Evolutionary conservation across 2,113 vertebrate genomes (phyloP).

Genomic region (Melanerpes formicivorus): DNA sequence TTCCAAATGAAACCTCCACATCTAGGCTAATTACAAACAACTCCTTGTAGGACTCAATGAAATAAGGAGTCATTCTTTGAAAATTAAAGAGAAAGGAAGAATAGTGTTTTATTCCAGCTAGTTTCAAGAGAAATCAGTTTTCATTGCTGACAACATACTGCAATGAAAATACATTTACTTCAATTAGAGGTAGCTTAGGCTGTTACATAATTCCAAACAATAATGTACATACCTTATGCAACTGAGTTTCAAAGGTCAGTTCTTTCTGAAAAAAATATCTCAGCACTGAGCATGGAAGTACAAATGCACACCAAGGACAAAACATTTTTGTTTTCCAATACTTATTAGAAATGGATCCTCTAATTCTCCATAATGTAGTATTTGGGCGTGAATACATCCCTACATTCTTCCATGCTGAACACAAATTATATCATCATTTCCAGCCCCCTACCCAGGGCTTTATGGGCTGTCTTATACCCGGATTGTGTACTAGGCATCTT

Average conservation of each 20-base stretch:
- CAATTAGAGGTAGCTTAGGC: background rate
- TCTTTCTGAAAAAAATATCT: background rate
- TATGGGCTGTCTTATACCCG: background rate
- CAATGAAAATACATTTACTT: background rate
- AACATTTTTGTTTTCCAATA: background rate
- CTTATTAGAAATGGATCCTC: background rate
- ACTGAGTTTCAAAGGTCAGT: background rate
- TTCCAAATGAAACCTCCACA: background rate
- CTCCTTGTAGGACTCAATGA: background rate
- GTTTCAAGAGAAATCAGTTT: background rate
- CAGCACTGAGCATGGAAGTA: background rate
- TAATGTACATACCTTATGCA: background rate
- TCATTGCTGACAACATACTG: background rate
- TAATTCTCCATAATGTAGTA: background rate
- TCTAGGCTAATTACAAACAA: background rate
- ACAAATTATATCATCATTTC: background rate
- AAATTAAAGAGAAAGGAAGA: background rate
- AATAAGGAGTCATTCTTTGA: background rate
- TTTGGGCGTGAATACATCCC: accelerated
- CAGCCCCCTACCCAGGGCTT: background rate
- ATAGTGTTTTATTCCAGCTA: background rate
- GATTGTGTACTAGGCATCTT: background rate
- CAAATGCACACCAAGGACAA: background rate
- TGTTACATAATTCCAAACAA: background rate
- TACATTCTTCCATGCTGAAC: background rate